These are phyloP conservation scores for Dexiosoma caninum DNA, from an alignment of 2,888 invertebrate species.

Conservation along the genomic window DNA sequence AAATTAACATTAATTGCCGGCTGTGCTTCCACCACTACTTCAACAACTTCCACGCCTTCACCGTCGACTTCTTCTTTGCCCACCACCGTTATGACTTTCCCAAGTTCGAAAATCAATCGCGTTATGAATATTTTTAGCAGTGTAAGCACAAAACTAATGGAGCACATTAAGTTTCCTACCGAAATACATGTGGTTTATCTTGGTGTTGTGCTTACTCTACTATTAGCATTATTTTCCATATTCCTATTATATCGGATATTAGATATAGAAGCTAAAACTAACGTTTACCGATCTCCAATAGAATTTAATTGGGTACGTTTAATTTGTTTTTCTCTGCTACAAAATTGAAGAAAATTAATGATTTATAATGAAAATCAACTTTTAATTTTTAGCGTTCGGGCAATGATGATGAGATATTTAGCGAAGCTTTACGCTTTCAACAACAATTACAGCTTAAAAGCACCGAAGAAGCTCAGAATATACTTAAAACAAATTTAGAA, in stretches of 20 bases:
- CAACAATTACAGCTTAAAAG: slow-evolving; percentile 85
- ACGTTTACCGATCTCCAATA: slow-evolving; percentile 73
- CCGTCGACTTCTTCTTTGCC: slow-evolving; percentile 67
- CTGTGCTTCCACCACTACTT: slow-evolving; percentile 67
- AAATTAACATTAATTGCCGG: slow-evolving; percentile 67
- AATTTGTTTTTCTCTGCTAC: no score
- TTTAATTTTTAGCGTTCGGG: slow-evolving; percentile 73
- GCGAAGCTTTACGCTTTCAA: slow-evolving; percentile 84
- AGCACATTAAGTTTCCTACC: slow-evolving; percentile 72
- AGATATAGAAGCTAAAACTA: slow-evolving; percentile 76
- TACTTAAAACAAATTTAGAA: slow-evolving; percentile 87
- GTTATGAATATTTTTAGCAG: slow-evolving; percentile 66
- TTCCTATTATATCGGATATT: slow-evolving; percentile 76
- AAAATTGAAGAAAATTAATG: no score
- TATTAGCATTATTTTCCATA: slow-evolving; percentile 75
- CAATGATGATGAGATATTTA: slow-evolving; percentile 82
- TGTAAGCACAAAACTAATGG: slow-evolving; percentile 65
- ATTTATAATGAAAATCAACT: no score
- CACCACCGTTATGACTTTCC: slow-evolving; percentile 63
- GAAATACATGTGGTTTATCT: slow-evolving; percentile 76
- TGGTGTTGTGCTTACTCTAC: slow-evolving; percentile 73
- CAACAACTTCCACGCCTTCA: slow-evolving; percentile 66
- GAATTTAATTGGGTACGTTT: slow-evolving; percentile 77
- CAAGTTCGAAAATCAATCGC: slow-evolving; percentile 60
- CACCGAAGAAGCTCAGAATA: slow-evolving; percentile 84